Base-by-base conservation (phyloP, 2,888 invertebrate species). In the Tuberolachnus salignus region DNA sequence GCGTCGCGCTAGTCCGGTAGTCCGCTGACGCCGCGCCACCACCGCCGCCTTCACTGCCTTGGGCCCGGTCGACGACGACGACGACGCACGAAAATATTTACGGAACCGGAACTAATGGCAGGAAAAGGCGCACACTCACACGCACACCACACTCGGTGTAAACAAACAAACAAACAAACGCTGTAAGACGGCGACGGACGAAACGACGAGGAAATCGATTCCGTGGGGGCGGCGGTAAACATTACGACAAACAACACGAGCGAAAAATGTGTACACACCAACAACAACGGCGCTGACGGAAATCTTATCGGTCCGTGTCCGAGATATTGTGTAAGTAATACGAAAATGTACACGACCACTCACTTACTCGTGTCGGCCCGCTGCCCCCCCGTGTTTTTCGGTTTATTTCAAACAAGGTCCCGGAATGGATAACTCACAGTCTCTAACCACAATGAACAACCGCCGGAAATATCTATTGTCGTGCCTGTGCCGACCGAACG, bases 91-190 rank as follows among this genome's bases (percentile, higher is more conserved):
- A 59, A 69, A 78, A 67, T 59, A 78, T 69, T 42, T 59, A 69
- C 67, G 69, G 59, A 67, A 57, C 78, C 67, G 78, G 78, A 78
- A 78, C 67, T 69, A 74, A 59, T 78, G 59, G 57, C 78, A 59
- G 69, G 59, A 78, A 67, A 69, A 78, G 78, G 67, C 59, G 61
- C 71, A 49, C 73, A 59, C 44, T 14, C 70, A 57, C 46, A 55
- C 53, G 10, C 19, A 10, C 19, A 9, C 53, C 46, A 19, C 73
- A 34, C 63, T 21, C 49, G 61, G 78, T 69, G 69, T 78, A 78
- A 78, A 78, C 59, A 78, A 78, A 78, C 73, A 23, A 61, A 44
- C 34, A 34, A 34, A 34, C 6, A 34, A 14, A n/a, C 21, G 53
- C 6, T 59, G 57, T 44, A 74, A 66, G 66, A 75, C 66, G 66